Evolutionary conservation across 2,888 invertebrate genomes (phyloP), one percentile per base, ranked within the genome.

Genomic region (Ypsolopha scabrella): DNA sequence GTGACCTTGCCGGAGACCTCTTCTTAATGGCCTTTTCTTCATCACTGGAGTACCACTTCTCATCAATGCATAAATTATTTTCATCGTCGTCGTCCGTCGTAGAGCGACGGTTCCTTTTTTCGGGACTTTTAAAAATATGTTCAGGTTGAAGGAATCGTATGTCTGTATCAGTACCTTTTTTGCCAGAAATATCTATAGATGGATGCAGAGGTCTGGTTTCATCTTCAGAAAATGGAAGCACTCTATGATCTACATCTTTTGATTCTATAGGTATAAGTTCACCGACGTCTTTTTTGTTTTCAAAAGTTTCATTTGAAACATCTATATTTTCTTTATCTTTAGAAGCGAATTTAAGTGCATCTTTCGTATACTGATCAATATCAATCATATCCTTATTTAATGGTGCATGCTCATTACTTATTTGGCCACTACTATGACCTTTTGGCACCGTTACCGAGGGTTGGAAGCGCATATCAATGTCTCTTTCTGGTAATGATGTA

Each of bases 31-130:
- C 68, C 54, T 92, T 93, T 62, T 91, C 92, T 60, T 93, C 93
- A 60, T 94, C 94, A 67, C 93, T 94, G 1, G 94, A 94, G 67
- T 94, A 94, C 92, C 94, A 94, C 73, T 92, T 90, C 60, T 88
- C 88, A 58, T 88, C 88, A 54, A 88, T 88, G 55, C 83, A 72
- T 58, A 88, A 72, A 68, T 88, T 88, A 53, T 88, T 88, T 57
- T 89, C 89, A 62, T 90, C 89, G 54, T 89, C 89, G 51, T 88
- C 87, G 59, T 88, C 88, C 51, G 87, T 89, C 49, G 87, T 87
- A 35, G 85, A 86, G 1, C 81, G 80, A 46, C 87, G 79, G 61
- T 80, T 73, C 57, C 78, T 67, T 62, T 83, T 85, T 58, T 80
- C 81, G 39, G 80, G 68, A 65, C 75, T 82, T 70, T 81, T 83